Conservation (phyloP, 2,797 vertebrate species). For the Cirrhinus molitorella region DNA sequence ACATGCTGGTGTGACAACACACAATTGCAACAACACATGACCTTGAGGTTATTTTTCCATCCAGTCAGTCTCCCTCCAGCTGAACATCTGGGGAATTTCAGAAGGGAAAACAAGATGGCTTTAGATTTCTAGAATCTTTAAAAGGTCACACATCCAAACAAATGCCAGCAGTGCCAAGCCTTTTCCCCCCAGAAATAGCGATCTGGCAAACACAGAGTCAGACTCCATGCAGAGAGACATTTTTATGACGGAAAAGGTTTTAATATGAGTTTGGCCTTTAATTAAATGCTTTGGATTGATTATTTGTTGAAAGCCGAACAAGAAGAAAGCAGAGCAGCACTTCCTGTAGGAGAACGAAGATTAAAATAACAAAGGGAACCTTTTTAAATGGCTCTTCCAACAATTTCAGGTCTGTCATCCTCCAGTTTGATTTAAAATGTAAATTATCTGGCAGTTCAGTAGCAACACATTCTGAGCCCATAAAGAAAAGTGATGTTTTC, state of each 20-base stretch:
- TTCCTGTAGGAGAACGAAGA: conserved; percentile 64
- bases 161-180: conserved; percentile 84
- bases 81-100: conserved; percentile 57
- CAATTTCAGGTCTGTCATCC: conserved; percentile 63
- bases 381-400: conserved; percentile 65
- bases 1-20: conserved; percentile 7
- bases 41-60: conserved; percentile 42
- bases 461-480: too few relatives aligned
- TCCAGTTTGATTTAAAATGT: conserved; percentile 49
- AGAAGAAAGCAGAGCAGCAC: conserved; percentile 63
- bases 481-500: too few relatives aligned
- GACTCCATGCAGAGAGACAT: conserved; percentile 24
- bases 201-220: conserved; percentile 63
- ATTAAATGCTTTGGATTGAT: conserved; percentile 80
- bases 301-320: conserved; percentile 68
- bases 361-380: conserved; percentile 60
- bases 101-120: conserved; percentile 74
- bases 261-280: conserved; percentile 81
- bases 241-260: conserved; percentile 57
- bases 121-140: conserved; percentile 81
- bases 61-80: conserved; percentile 40
- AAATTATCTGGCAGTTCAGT: conserved; percentile 22
- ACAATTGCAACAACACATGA: conserved; percentile 22
- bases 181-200: conserved; percentile 72
- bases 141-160: conserved; percentile 86